These are phyloP conservation scores for Piaya cayana DNA, from an alignment of 2,113 vertebrate genomes.

Conservation along the genomic window DNA sequence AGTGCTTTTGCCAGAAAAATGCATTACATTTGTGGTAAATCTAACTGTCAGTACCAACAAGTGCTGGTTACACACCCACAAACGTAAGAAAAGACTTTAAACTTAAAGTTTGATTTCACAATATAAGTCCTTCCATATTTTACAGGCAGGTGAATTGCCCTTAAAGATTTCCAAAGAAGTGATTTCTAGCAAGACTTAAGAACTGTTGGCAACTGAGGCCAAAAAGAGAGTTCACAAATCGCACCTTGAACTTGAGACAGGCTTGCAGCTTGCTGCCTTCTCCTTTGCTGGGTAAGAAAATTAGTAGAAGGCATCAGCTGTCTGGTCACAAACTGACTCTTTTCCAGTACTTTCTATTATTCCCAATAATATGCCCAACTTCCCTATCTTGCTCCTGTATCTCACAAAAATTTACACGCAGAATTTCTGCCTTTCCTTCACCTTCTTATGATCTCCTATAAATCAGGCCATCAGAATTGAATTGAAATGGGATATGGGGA, in stretches of 20 bases:
- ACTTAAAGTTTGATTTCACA: background rate
- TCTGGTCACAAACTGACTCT: background rate
- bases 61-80: background rate
- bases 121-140: background rate
- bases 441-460: background rate
- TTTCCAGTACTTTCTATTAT: background rate
- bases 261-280: background rate
- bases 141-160: background rate
- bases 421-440: background rate
- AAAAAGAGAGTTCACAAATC: background rate
- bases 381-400: background rate
- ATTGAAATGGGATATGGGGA: background rate
- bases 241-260: background rate
- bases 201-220: background rate
- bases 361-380: background rate
- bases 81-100: background rate
- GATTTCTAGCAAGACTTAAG: background rate
- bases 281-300: conserved; percentile 14
- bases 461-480: background rate
- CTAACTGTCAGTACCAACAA: background rate
- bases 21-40: background rate
- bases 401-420: background rate
- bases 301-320: background rate
- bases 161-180: background rate
- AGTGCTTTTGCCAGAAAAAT: background rate